A percentile compares a stretch with the other conserved stretches of the same genome.
Conservation (phyloP, 1,140 invertebrate genomes). For the Lepidurus arcticus region DNA sequence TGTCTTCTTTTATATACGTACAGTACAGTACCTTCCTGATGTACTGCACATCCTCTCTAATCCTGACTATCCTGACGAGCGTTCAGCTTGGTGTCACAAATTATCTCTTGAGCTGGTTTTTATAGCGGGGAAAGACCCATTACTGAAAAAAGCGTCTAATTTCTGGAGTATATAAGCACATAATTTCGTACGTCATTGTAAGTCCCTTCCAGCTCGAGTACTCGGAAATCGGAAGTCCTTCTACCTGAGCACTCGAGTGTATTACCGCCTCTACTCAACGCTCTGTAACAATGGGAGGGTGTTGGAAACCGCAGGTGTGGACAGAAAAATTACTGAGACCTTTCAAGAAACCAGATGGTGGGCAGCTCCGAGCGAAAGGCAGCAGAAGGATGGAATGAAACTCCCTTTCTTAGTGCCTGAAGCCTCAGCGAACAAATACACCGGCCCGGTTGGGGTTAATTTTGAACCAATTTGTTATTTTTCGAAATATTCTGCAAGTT, state of each 20-base stretch:
- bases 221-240: not conserved
- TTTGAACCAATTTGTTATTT: conserved; percentile 2
- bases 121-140: too few species aligned
- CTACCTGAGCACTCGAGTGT: not conserved
- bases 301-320: conserved; percentile 13
- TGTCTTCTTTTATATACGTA: too few species aligned
- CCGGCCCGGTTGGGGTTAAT: not conserved
- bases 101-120: too few species aligned
- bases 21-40: too few species aligned
- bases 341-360: conserved; percentile 17
- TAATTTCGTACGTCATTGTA: too few species aligned
- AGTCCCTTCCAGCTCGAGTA: not conserved
- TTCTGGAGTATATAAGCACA: too few species aligned
- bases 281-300: conserved; percentile 13
- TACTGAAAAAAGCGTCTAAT: too few species aligned
- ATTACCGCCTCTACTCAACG: not conserved
- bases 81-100: too few species aligned
- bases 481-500: not conserved
- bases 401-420: not conserved
- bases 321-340: not conserved
- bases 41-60: too few species aligned
- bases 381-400: not conserved
- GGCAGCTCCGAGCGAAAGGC: not conserved
- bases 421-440: too few species aligned
- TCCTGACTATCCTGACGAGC: too few species aligned